Percentiles rank a stretch among this genome's conserved stretches.
These are phyloP conservation scores for Notothenia coriiceps DNA, from an alignment of 2,113 vertebrate genomes.

Conservation along the genomic window DNA sequence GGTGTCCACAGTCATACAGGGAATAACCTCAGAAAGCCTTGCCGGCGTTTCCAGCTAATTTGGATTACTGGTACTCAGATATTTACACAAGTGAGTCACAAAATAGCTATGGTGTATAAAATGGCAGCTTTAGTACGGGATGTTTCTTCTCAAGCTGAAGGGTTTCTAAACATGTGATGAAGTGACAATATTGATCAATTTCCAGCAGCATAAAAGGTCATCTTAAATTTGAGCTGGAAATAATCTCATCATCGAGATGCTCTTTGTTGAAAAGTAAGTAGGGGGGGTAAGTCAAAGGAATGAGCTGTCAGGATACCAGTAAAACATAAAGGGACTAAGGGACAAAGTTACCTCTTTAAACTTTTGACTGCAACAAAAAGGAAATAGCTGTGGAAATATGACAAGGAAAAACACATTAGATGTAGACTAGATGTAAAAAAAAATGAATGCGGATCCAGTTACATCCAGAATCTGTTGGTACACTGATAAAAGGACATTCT, in stretches of 20 bases:
- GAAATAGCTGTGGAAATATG: background rate
- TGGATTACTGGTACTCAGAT: background rate
- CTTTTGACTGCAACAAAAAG: constrained; percentile 8
- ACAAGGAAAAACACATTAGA: background rate
- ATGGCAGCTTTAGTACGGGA: background rate
- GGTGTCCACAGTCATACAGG: background rate
- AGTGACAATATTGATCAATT: no score
- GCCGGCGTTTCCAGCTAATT: background rate
- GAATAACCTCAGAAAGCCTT: background rate
- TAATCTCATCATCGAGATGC: background rate
- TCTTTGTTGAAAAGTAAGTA: background rate
- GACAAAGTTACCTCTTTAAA: background rate
- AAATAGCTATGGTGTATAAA: background rate
- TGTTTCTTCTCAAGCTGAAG: background rate
- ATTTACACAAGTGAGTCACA: constrained; percentile 8
- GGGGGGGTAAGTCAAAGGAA: constrained; percentile 2
- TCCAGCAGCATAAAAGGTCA: no score
- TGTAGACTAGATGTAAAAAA: background rate
- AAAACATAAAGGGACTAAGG: background rate
- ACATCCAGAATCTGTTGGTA: background rate
- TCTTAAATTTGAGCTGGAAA: background rate
- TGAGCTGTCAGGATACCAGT: constrained; percentile 24
- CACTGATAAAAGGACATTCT: constrained; percentile 46
- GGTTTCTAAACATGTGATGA: background rate
- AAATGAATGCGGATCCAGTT: background rate